Evolutionary conservation across 92 coral and sea anemone species (phyloP).

Genomic region (Epizoanthus scotinus): DNA sequence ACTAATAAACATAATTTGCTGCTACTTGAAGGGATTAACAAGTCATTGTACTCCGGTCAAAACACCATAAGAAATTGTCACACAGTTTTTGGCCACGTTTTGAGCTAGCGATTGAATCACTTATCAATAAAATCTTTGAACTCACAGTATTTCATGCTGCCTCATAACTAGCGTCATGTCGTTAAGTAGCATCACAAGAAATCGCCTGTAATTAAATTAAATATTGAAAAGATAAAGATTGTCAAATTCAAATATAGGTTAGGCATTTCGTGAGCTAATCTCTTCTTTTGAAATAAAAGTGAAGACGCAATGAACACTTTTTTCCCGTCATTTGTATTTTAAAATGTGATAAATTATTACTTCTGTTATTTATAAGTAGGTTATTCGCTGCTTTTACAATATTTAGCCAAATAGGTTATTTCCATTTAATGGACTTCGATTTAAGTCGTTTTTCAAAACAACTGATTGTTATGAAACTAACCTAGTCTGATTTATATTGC

Average conservation of each 20-base stretch:
- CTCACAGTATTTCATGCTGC: neutral
- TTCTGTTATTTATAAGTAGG: neutral
- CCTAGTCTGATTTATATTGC: neutral
- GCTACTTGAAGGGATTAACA: neutral
- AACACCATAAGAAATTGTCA: too few relatives aligned
- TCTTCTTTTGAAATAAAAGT: neutral
- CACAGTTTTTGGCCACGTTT: neutral
- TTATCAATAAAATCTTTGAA: constrained; percentile 21
- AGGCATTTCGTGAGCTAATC: neutral
- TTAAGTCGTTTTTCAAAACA: too few relatives aligned
- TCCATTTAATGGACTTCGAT: too few relatives aligned
- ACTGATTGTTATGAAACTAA: neutral
- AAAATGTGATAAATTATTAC: neutral
- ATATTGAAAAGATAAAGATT: constrained; percentile 31
- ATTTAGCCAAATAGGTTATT: too few relatives aligned
- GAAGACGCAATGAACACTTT: neutral
- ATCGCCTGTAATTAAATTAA: constrained; percentile 1
- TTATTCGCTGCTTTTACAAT: too few relatives aligned
- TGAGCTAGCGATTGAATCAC: neutral
- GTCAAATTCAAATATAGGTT: neutral
- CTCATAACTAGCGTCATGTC: neutral
- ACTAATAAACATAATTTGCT: neutral
- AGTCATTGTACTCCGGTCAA: neutral
- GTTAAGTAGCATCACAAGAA: neutral
- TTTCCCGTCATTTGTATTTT: constrained; percentile 6